Evolutionary conservation across 2,113 vertebrate species (phyloP), one percentile per base, ranked within the genome.

Genomic region (Amia ocellicauda): DNA sequence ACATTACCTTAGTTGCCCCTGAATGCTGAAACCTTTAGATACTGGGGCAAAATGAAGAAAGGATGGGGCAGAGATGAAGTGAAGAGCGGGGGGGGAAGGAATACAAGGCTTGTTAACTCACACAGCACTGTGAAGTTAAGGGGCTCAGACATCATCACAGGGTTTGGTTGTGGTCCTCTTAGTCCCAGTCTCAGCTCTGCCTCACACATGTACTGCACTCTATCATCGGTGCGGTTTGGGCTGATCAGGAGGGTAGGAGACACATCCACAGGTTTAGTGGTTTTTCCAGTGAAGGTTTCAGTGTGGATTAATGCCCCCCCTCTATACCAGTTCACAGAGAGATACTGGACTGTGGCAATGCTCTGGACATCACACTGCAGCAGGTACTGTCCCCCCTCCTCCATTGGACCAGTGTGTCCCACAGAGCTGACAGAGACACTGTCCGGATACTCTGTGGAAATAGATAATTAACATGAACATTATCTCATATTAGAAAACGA

Each of bases 361-460:
- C 2, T 36, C 31, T 36, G 31, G 2, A 36, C 31, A 5, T 36
- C 31, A 36, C 31, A 36, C 31, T 36, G 31, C 31, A 36, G 31
- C 31, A 7, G 31, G 31, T 36, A 36, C 31, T 36, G 31, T 36
- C 31, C 11, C 31, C 31, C 31, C 31, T 36, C 31, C 31, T 7
- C 31, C 31, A 36, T 11, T 36, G 31, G 31, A 36, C 31, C 31
- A 36, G 0, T 2, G 29, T 69, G 45, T 13, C 16, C 2, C 20
- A 63, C 8, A 23, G 3, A 22, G 0, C 3, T 43, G 54, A 89
- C 61, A 16, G 67, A 69, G 20, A 85, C 78, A 3, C 4, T 70
- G 58, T 84, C 83, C 49, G 85, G 81, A 26, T 23, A 60, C 74
- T 85, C 86, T 88, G 66, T 40, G 43, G 52, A 52, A 3, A 68